Base-by-base conservation (phyloP, 2,797 vertebrate species). In the Crocodylus rhombifer region DNA sequence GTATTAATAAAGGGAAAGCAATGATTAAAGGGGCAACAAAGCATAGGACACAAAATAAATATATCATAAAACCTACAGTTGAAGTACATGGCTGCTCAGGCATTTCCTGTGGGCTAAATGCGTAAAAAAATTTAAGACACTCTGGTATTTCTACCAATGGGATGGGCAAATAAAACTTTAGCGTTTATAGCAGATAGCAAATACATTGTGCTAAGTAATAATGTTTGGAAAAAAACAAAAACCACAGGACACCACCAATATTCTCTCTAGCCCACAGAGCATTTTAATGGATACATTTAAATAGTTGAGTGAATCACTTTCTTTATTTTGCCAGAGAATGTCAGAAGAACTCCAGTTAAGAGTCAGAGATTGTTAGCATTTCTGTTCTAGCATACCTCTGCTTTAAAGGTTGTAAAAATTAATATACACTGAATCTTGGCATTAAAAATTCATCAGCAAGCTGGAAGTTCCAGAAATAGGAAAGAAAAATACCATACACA, bases 171-270 rank as follows among this genome's bases (percentile, higher is more conserved):
- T 61, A 95, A 60, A 96, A 74, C 14, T 4, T 75, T 71, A 30
- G 91, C 94, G 42, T 95, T 97, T 71, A 88, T 93, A 33, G 58
- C 25, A 94, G 96, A 87, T 21, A 89, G 86, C 93, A 95, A 95
- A 93, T 85, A 95, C 94, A 95, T 95, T 91, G 97, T 93, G 93
- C 71, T 90, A 95, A 97, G 94, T 89, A 97, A 96, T 95, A 97
- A 90, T 96, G 97, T 96, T 95, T 92, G 93, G 42, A 90, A 97
- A 97, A 97, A 97, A 97, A 98, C 96, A 97, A 96, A 97, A 97
- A 3, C 97, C 96, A 94, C 97, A 4, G 97, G 97, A 97, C 94
- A 93, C 10, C 71, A 62, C 63, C 56, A 87, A 87, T 80, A 91
- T 96, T 94, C 87, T 95, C 93, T 91, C 97, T 60, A 93, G 93